Percentiles rank a stretch among this genome's conserved stretches.
Conservation (phyloP, 2,888 invertebrate species). For the Ophioninae sp. region DNA sequence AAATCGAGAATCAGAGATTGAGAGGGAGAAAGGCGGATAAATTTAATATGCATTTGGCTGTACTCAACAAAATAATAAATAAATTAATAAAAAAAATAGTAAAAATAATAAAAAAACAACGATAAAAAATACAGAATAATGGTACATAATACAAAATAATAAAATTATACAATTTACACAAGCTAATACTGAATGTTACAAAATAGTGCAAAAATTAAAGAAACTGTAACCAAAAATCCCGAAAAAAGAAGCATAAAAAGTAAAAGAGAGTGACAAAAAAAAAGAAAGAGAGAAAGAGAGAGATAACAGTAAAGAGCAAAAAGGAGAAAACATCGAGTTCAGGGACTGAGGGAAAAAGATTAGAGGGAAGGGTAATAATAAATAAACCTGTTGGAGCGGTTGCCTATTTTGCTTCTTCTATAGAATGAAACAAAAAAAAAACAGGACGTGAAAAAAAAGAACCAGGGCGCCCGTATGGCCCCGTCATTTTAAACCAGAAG, state of each 20-base stretch:
- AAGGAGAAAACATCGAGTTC: background rate
- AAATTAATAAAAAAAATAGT: no score
- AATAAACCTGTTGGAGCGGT: conserved; percentile 51
- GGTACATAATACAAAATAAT: no score
- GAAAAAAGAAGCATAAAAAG: conserved; percentile 7
- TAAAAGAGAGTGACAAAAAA: background rate
- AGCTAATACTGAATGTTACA: no score
- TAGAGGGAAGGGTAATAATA: conserved; percentile 24
- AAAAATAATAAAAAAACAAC: no score
- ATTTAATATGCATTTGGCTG: no score
- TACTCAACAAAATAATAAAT: no score
- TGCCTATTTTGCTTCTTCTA: conserved; percentile 56
- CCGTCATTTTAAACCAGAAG: conserved; percentile 56
- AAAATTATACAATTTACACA: no score
- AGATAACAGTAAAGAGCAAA: no score
- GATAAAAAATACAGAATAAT: no score
- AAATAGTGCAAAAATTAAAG: background rate
- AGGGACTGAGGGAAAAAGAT: background rate
- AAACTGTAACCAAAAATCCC: background rate
- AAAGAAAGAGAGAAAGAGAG: no score
- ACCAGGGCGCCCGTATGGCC: conserved; percentile 52
- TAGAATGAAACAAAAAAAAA: conserved; percentile 39
- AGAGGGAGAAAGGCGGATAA: no score
- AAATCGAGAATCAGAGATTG: no score
- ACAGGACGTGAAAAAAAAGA: conserved; percentile 26